Base-by-base conservation (phyloP, 1,140 invertebrate species). In the Drosophila obscura region DNA sequence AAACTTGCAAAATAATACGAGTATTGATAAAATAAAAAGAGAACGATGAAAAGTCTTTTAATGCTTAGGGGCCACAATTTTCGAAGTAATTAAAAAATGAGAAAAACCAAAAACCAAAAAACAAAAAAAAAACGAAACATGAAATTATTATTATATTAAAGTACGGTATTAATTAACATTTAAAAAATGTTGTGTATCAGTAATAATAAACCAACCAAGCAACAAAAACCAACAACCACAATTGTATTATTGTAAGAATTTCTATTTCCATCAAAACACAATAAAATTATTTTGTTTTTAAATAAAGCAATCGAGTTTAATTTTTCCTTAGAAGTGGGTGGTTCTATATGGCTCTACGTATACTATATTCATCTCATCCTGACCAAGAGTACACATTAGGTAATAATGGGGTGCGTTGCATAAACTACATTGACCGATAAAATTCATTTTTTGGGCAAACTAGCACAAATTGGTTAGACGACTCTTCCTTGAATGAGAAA, bases 241-340 rank as follows among this genome's bases (percentile, higher is more conserved):
- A 78, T 78, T 85, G 75, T 90, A 90, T 39, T 39, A 39, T 77
- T 90, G 87, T 90, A 90, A 87, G 77, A 84, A 87, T 90, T 90
- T 90, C 87, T 87, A 90, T 87, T 90, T 90, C 88, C 80, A 90
- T 90, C 83, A 81, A 81, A 78, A 59, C 63, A 81, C 80, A 90
- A 90, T 84, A 83, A 83, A 87, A 80, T 78, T 84, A 87, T 90
- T 90, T 90, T 84, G 80, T 87, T 90, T 90, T 90, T 90, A 88
- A 90, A 72, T 65, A 74, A 71, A 41, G 11, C 4, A 56, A 24
- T 24, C n/a, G n/a, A 8, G n/a, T 28, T 41, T 58, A 19, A 0
- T 24, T 35, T 69, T 44, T 5, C 2, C 1, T 24, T 56, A 11
- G 16, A 39, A 39, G 35, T 13, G 9, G 11, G 19, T 19, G 1